Evolutionary conservation across 2,888 invertebrate genomes (phyloP).

Genomic region (Ennomos quercinarius): DNA sequence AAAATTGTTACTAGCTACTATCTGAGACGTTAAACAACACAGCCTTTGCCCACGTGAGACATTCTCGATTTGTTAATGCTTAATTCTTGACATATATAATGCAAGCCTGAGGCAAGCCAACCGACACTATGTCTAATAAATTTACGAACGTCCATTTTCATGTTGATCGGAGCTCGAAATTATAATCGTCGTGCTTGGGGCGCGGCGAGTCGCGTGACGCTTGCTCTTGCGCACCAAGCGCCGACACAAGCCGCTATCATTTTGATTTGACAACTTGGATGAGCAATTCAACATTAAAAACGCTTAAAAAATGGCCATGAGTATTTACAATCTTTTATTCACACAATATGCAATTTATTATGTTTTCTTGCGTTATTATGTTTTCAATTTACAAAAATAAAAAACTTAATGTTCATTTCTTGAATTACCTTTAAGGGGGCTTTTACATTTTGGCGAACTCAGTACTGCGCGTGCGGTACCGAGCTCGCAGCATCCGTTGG

Average conservation of each 20-base stretch:
- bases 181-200: conserved; percentile 82
- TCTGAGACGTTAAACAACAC: conserved; percentile 41
- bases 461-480: no score
- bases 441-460: no score
- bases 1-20: no score
- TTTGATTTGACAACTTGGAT: conserved; percentile 20
- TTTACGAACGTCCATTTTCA: conserved; percentile 84
- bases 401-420: no score
- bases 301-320: no score
- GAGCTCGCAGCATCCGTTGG: no score
- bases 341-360: no score
- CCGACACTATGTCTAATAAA: conserved; percentile 86
- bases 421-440: no score
- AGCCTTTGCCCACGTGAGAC: conserved; percentile 69
- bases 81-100: conserved; percentile 85
- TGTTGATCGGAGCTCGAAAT: conserved; percentile 84
- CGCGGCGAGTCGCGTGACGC: conserved; percentile 66
- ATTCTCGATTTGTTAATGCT: conserved; percentile 79
- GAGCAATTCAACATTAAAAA: conserved; percentile 1
- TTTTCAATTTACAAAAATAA: no score
- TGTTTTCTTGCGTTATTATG: no score
- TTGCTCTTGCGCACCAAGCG: conserved; percentile 41
- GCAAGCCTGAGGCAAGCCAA: conserved; percentile 73
- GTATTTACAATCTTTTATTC: no score
- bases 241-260: conserved; percentile 2